phyloP scores from a whole-genome alignment of 2,797 vertebrate species.

The Lerista edwardsae region DNA sequence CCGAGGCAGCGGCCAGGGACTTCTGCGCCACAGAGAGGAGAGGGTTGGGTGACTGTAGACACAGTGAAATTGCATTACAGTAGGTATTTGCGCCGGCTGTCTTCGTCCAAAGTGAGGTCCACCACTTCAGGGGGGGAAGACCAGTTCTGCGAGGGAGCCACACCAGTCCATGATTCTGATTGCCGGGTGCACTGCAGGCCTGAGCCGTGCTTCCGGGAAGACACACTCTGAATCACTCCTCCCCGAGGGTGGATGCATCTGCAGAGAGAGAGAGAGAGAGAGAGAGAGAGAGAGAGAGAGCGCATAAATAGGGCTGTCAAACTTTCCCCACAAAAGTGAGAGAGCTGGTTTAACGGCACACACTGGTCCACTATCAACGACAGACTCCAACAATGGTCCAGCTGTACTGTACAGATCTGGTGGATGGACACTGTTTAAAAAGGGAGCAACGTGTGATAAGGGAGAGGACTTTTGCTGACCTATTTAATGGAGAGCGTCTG shows the following conservation, averaged over 20 bases:
- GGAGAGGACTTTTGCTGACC: too few species aligned
- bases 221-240: slow-evolving; percentile 95
- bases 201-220: slow-evolving; percentile 89
- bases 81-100: slow-evolving; percentile 92
- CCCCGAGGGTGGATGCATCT: slow-evolving; percentile 91
- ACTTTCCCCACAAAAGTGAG: accelerated
- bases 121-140: slow-evolving; percentile 93
- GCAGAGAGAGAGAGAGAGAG: slow-evolving; percentile 32
- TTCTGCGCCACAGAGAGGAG: slow-evolving; percentile 70
- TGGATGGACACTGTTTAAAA: too few species aligned
- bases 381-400: background rate
- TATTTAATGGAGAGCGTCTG: too few species aligned
- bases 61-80: slow-evolving; percentile 82
- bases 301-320: background rate
- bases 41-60: slow-evolving; percentile 49
- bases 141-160: slow-evolving; percentile 91
- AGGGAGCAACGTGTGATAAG: too few species aligned
- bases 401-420: too few species aligned
- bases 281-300: too few species aligned
- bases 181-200: slow-evolving; percentile 83
- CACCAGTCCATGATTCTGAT: slow-evolving; percentile 88
- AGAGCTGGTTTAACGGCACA: background rate
- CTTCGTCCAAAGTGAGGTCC: slow-evolving; percentile 96
- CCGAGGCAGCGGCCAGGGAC: slow-evolving; percentile 61
- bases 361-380: background rate